These are phyloP conservation scores for Lepidostoma basale DNA, from an alignment of 1,140 invertebrate genomes.

Conservation along the genomic window DNA sequence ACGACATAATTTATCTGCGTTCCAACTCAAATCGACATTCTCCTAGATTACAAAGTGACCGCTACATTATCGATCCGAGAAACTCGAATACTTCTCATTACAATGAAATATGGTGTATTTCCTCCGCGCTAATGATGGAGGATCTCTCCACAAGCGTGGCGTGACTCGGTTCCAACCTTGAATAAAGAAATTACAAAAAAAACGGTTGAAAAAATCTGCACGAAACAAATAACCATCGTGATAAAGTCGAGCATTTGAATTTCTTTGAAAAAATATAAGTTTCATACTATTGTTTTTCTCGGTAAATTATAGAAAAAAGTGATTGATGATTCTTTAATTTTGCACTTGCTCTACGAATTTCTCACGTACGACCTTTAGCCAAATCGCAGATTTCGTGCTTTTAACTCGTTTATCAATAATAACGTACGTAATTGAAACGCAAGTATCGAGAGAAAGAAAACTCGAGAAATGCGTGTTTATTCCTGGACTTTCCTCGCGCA, in stretches of 20 bases:
- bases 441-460: conserved; percentile 13
- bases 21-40: too few species aligned
- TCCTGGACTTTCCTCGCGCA: background rate
- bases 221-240: background rate
- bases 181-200: background rate
- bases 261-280: background rate
- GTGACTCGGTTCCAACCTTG: too few species aligned
- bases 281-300: background rate
- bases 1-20: too few species aligned
- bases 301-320: background rate
- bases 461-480: conserved; percentile 12
- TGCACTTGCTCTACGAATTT: background rate
- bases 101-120: too few species aligned
- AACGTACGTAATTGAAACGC: background rate
- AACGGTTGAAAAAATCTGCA: background rate
- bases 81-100: too few species aligned
- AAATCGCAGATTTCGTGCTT: conserved; percentile 6
- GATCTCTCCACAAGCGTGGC: too few species aligned
- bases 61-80: too few species aligned
- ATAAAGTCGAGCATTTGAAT: background rate
- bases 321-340: conserved; percentile 5
- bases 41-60: too few species aligned
- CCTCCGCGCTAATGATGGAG: too few species aligned
- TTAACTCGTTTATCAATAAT: conserved; percentile 18
- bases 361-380: conserved; percentile 7